phyloP scores from a whole-genome alignment of 2,888 invertebrate species.

The Maniola hyperantus region DNA sequence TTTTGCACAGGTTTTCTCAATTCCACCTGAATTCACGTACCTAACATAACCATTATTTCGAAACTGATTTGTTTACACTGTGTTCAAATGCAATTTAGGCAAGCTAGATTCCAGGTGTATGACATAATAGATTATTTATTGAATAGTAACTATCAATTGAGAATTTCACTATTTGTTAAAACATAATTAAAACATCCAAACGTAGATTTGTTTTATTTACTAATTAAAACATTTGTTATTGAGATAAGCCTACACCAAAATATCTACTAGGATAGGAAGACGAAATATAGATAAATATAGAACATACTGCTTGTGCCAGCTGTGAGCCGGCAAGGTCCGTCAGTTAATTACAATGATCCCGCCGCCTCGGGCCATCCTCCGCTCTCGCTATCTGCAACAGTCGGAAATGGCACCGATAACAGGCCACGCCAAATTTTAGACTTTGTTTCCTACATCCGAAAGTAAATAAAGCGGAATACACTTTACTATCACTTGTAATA shows the following conservation, averaged over 20 bases:
- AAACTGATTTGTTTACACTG: no score
- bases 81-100: no score
- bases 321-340: conserved; percentile 79
- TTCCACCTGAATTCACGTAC: no score
- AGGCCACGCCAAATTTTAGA: conserved; percentile 48
- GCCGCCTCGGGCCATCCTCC: conserved; percentile 75
- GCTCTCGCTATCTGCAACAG: conserved; percentile 78
- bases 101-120: no score
- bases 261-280: not conserved
- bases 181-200: not conserved
- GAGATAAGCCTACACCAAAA: no score
- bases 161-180: no score
- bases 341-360: conserved; percentile 75
- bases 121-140: no score
- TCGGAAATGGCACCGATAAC: conserved; percentile 79
- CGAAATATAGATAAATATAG: not conserved
- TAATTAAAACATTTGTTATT: not conserved
- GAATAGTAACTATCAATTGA: no score
- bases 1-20: no score
- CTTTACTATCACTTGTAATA: not conserved
- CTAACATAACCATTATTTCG: no score
- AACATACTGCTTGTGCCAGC: conserved; percentile 78
- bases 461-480: not conserved
- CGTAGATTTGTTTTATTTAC: no score
- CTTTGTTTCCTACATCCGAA: conserved; percentile 43